Evolutionary conservation across 2,797 vertebrate genomes (phyloP).

Genomic region (Xenentodon cancila): DNA sequence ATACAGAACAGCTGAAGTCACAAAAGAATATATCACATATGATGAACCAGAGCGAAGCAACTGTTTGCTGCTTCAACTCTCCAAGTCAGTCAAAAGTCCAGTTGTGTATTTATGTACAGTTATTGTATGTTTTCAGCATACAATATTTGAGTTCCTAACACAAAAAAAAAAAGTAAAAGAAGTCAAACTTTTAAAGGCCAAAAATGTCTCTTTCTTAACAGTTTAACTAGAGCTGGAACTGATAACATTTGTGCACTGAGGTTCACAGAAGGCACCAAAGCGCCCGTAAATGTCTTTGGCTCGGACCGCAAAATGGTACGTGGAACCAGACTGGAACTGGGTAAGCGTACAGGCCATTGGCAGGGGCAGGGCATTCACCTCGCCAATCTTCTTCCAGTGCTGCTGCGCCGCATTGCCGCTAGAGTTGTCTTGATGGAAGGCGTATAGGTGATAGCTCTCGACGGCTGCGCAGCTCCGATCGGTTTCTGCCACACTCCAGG

Average conservation of each 20-base stretch:
- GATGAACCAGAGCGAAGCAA: constrained; percentile 58
- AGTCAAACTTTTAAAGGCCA: constrained; percentile 48
- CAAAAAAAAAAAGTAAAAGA: constrained; percentile 40
- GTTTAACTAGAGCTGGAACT: constrained; percentile 77
- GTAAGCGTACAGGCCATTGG: constrained; percentile 99
- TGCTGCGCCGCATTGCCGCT: constrained; percentile 80
- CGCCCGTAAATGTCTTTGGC: constrained; percentile 97
- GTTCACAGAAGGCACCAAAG: constrained; percentile 97
- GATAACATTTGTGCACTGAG: constrained; percentile 99
- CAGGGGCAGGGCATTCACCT: constrained; percentile 95
- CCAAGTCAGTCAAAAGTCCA: constrained; percentile 56
- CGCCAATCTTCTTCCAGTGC: constrained; percentile 99
- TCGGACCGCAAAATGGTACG: constrained; percentile 97
- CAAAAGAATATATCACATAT: constrained; percentile 70
- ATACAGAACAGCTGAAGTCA: constrained; percentile 74
- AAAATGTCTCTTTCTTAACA: constrained; percentile 11
- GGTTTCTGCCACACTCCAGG: constrained; percentile 95
- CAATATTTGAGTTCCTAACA: constrained; percentile 44
- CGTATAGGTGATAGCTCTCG: constrained; percentile 98
- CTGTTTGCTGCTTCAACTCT: constrained; percentile 29
- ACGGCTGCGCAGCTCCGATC: constrained; percentile 92
- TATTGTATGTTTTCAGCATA: constrained; percentile 49
- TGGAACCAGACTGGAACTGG: constrained; percentile 97
- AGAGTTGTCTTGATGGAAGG: constrained; percentile 91
- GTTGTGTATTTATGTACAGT: constrained; percentile 66